Conservation (phyloP, 2,888 invertebrate species). For the Lepas anatifera region DNA sequence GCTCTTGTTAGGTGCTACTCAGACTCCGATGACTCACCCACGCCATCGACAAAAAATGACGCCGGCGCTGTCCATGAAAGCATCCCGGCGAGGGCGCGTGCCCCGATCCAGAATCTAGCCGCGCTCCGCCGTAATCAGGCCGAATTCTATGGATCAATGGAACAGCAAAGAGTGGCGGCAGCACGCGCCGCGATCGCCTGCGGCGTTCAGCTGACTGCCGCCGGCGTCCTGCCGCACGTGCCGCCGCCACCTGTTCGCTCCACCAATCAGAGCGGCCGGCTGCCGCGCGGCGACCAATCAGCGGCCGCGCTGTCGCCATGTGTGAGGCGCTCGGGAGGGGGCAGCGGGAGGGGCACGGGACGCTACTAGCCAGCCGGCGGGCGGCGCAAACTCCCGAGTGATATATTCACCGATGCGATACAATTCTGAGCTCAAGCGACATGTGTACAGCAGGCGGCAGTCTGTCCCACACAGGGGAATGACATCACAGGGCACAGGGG, state of each 20-base stretch:
- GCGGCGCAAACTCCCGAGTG: too few species aligned
- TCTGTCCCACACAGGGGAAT: too few species aligned
- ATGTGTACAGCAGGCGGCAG: too few species aligned
- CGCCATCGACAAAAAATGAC: too few species aligned
- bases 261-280: conserved; percentile 6
- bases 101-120: too few species aligned
- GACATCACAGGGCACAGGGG: too few species aligned
- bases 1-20: too few species aligned
- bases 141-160: conserved; percentile 12
- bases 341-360: neutral
- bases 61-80: too few species aligned
- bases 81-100: too few species aligned
- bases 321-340: neutral
- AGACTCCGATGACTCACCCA: too few species aligned
- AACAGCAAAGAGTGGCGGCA: neutral
- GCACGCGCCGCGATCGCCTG: neutral
- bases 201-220: neutral
- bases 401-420: neutral
- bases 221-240: neutral
- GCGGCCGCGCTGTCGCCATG: conserved; percentile 4
- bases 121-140: neutral
- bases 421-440: too few species aligned
- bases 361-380: too few species aligned
- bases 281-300: conserved; percentile 2
- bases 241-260: conserved; percentile 3